These are phyloP conservation scores for Lepidocyrtinus sp. DNA, from an alignment of 2,888 invertebrate species.

Conservation along the genomic window DNA sequence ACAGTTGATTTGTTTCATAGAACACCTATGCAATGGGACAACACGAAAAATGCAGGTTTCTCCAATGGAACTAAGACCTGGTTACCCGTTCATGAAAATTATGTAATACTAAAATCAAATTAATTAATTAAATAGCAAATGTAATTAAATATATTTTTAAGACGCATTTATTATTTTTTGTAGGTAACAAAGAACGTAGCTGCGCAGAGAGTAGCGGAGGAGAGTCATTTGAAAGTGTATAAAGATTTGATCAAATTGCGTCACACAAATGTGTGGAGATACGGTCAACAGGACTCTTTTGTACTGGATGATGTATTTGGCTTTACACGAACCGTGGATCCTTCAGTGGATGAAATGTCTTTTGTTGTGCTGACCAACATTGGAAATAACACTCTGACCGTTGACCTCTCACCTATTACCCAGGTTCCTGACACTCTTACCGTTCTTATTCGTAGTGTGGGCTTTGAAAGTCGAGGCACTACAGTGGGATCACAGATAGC, in stretches of 20 bases:
- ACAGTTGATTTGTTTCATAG: too few relatives aligned
- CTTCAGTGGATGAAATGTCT: constrained; percentile 26
- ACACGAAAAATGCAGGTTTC: constrained; percentile 57
- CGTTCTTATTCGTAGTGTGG: constrained; percentile 38
- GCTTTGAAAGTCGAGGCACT: constrained; percentile 26
- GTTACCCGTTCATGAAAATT: constrained; percentile 71
- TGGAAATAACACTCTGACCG: constrained; percentile 4
- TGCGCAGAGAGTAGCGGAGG: constrained; percentile 63
- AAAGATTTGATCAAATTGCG: constrained; percentile 66
- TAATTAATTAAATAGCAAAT: too few relatives aligned
- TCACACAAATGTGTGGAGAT: constrained; percentile 72
- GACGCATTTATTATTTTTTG: too few relatives aligned
- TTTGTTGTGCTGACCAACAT: constrained; percentile 43
- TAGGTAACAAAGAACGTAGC: constrained; percentile 71
- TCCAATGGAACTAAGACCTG: constrained; percentile 43
- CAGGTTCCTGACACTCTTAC: constrained; percentile 36
- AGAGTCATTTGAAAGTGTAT: constrained; percentile 70
- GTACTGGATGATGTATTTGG: constrained; percentile 71
- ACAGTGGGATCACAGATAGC: constrained; percentile 36
- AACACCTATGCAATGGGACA: constrained; percentile 70
- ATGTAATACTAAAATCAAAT: too few relatives aligned
- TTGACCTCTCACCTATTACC: constrained; percentile 8
- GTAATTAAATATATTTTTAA: too few relatives aligned
- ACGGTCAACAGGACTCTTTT: constrained; percentile 74
- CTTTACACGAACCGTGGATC: constrained; percentile 50